phyloP scores from a whole-genome alignment of 1,140 invertebrate genomes.

The Ceratina japonica region DNA sequence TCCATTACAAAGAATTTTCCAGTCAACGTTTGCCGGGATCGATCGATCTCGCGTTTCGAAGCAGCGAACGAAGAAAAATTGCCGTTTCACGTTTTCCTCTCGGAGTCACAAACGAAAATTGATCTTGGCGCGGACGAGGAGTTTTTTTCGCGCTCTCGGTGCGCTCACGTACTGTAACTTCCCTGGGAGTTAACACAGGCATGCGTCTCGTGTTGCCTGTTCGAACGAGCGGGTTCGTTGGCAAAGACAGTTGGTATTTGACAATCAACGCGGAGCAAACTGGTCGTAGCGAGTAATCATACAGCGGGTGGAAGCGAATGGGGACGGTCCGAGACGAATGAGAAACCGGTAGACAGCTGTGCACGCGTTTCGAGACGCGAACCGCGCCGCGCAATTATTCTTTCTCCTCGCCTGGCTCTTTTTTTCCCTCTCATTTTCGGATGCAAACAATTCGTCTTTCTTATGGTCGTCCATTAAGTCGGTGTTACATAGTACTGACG shows the following conservation, averaged over 20 bases:
- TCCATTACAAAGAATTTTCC: constrained; percentile 1
- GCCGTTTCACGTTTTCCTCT: neutral
- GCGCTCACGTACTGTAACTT: neutral
- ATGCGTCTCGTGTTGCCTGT: no score
- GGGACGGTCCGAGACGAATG: neutral
- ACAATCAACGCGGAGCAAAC: neutral
- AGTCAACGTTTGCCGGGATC: neutral
- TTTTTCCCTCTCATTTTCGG: neutral
- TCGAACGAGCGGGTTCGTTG: neutral
- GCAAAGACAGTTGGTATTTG: neutral
- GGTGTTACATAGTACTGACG: no score
- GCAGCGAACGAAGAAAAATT: neutral
- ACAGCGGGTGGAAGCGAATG: neutral
- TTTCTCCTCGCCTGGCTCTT: no score
- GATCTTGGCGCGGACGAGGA: neutral
- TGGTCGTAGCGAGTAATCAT: neutral
- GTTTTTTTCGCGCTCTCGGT: neutral
- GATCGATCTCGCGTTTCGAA: neutral
- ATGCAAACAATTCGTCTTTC: neutral
- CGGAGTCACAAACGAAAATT: constrained; percentile 2
- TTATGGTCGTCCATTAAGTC: neutral
- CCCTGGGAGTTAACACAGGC: neutral
- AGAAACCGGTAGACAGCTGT: neutral
- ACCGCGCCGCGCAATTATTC: neutral
- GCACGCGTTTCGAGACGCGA: neutral